Conservation (phyloP, 2,113 vertebrate species). For the Aptenodytes forsteri region DNA sequence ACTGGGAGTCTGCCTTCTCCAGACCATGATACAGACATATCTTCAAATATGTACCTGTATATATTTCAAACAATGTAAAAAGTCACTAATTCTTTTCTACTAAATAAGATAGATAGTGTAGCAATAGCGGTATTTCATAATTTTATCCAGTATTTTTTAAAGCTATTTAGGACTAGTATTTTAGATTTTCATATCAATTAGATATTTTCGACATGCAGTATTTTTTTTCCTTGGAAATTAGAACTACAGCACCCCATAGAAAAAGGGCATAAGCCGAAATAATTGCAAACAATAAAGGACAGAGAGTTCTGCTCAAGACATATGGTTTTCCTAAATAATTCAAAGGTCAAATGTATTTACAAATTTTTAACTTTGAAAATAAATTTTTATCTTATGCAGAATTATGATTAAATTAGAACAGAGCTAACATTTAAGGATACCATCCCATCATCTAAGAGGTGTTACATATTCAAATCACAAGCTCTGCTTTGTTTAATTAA, state of each 20-base stretch:
- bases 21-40: background rate
- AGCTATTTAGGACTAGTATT: background rate
- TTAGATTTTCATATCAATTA: background rate
- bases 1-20: background rate
- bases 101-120: background rate
- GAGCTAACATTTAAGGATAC: background rate
- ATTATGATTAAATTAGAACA: background rate
- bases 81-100: background rate
- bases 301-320: background rate
- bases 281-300: background rate
- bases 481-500: slow-evolving; percentile 57
- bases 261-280: background rate
- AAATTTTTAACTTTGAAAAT: background rate
- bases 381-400: background rate
- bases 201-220: background rate
- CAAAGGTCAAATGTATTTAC: background rate
- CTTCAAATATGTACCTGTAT: background rate
- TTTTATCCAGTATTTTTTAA: background rate
- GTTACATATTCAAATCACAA: slow-evolving; percentile 24
- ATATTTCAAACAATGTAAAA: background rate
- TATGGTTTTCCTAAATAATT: background rate
- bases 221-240: background rate
- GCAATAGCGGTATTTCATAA: rapidly evolving
- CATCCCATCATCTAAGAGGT: background rate
- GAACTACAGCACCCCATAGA: background rate